Evolutionary conservation across 1,140 invertebrate genomes (phyloP).

Genomic region (Drosophila mayri): DNA sequence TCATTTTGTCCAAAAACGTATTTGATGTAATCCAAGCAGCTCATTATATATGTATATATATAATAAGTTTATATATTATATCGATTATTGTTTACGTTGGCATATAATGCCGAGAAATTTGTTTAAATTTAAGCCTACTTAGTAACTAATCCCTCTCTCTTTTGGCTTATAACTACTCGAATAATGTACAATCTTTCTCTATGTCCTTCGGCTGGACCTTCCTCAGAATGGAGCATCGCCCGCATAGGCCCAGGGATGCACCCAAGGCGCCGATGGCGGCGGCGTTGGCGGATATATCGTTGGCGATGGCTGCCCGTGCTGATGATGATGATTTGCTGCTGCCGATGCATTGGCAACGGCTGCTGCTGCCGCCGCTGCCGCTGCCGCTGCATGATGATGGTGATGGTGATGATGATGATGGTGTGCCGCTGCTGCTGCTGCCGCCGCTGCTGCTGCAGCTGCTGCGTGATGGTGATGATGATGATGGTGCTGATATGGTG

Average conservation of each 20-base stretch:
- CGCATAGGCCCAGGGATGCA: conserved; percentile 83
- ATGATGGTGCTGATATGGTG: conserved; percentile 46
- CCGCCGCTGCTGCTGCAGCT: conserved; percentile 63
- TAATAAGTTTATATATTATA: conserved; percentile 5
- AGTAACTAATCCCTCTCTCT: conserved; percentile 43
- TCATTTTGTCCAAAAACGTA: conserved; percentile 44
- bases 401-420: conserved; percentile 12
- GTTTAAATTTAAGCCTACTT: conserved; percentile 72
- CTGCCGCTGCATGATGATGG: conserved; percentile 9
- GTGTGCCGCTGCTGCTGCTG: conserved; percentile 61
- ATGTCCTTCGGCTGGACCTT: background rate
- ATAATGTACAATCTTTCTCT: conserved; percentile 3
- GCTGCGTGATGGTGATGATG: conserved; percentile 52
- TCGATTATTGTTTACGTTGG: conserved; percentile 48
- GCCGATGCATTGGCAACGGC: conserved; percentile 3
- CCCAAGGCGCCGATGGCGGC: conserved; percentile 84
- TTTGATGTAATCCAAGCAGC: conserved; percentile 39
- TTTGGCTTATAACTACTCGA: background rate
- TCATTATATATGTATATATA: conserved; percentile 1
- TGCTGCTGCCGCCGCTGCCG: background rate
- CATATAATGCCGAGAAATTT: conserved; percentile 75
- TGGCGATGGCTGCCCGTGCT: conserved; percentile 81
- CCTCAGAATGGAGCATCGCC: conserved; percentile 76
- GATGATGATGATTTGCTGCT: conserved; percentile 19
- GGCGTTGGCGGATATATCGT: conserved; percentile 85